Base-by-base conservation (phyloP, 2,888 invertebrate genomes). In the Thalpophila matura region DNA sequence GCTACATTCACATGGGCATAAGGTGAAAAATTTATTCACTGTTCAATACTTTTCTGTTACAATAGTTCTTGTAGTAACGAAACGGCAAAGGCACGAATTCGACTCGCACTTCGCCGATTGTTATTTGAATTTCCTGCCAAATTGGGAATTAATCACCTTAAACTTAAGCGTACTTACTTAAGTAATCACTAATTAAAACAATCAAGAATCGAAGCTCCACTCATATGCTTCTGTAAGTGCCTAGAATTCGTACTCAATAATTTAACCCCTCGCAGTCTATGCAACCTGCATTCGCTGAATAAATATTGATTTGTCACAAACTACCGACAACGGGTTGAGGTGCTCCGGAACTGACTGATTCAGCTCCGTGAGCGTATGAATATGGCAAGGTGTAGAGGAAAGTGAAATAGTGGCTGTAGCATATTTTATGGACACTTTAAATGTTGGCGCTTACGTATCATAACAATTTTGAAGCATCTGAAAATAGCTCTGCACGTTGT, bases 261-360 rank as follows among this genome's bases (percentile, higher is more conserved):
- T 64, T 24, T 37, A 56, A 24, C 7, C 7, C 7, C 7, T 2
- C 9, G 1, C 18, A 29, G 38, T 16, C 14, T 14, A 18, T 62
- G 29, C 47, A 10, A n/a, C 16, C 27, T 55, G 67, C 68, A 68
- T 33, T 33, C 63, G 71, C 72, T 79, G 75, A 77, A 80, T 80
- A 82, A 83, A 80, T 83, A 85, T 84, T 77, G 84, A 84, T 78
- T 82, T 72, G 76, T 80, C 76, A 80, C 76, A 74, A 80, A 78
- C 75, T 64, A 53, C 49, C n/a, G 49, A 35, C n/a, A 46, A 35
- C 18, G 7, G 14, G 35, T 29, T 33, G 50, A 59, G 65, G 58
- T 53, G 49, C 35, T 43, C 43, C 33, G 31, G 18, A 29, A 33
- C 68, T 68, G 46, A 55, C 31, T 55, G 68, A 51, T 51, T 59